Base-by-base conservation (phyloP, 2,888 invertebrate genomes). In the Himalopsyche japonica region DNA sequence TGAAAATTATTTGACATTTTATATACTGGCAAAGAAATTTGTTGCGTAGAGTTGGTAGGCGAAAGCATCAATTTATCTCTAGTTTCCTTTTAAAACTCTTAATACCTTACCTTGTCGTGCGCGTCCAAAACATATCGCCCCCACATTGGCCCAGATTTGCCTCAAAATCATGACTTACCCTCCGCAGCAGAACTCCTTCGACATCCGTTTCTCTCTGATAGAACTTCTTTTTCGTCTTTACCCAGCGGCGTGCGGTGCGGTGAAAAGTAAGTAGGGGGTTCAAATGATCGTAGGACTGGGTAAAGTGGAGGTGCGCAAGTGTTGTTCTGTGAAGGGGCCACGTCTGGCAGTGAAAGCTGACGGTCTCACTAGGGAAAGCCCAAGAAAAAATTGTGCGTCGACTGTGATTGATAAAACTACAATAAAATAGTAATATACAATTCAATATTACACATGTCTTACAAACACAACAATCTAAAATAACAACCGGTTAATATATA, bases 341-440 rank as follows among this genome's bases (percentile, higher is more conserved):
- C 84, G 76, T 80, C 84, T 84, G 84, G 77, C 77, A 43, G 30
- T 49, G 83, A 83, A 79, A 49, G 81, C 79, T 83, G 81, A 85
- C 83, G 83, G 81, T 77, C 57, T 57, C 76, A 70, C 70, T 70
- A 48, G 57, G 76, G 78, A 81, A 79, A 76, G 49, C 20, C 76
- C 43, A 49, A 80, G 57, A 7, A 76, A 43, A 57, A 57, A 10
- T 79, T 64, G 47, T 76, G 80, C 80, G 64, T 32, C 37, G 82
- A 82, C 48, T 3, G n/a, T n/a, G n/a, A n/a, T n/a, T n/a, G n/a
- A n/a, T n/a, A n/a, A n/a, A n/a, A n/a, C n/a, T n/a, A n/a, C n/a
- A n/a, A n/a, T n/a, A n/a, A n/a, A n/a, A n/a, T n/a, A n/a, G n/a
- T n/a, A n/a, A n/a, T n/a, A n/a, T n/a, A n/a, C n/a, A n/a, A n/a